phyloP scores from a whole-genome alignment of 2,888 invertebrate species.

The Tipula vernalis region DNA sequence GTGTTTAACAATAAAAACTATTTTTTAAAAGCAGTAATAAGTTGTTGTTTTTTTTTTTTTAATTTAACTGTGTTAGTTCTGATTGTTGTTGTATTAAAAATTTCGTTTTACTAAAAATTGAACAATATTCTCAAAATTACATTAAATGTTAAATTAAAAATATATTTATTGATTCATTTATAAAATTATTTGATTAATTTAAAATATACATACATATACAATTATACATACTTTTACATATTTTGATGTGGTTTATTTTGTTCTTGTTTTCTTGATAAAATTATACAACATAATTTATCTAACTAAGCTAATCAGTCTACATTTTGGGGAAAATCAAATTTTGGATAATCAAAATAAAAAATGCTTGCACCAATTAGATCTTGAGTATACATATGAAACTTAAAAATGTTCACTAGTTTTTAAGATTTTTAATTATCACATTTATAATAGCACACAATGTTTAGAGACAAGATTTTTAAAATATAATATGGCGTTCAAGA shows the following conservation, averaged over 20 bases:
- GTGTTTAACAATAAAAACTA: too few species aligned
- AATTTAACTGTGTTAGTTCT: too few species aligned
- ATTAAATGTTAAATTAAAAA: neutral
- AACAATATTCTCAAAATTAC: too few species aligned
- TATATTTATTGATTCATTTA: neutral
- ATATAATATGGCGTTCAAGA: neutral
- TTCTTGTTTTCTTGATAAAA: neutral
- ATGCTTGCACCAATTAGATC: neutral
- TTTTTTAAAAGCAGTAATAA: too few species aligned
- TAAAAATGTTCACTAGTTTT: neutral
- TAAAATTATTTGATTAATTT: neutral
- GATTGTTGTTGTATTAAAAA: too few species aligned
- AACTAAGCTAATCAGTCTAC: conserved; percentile 4
- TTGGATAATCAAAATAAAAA: neutral
- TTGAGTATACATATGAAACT: neutral
- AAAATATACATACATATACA: neutral
- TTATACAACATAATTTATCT: neutral
- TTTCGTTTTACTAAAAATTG: too few species aligned
- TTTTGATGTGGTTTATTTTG: neutral
- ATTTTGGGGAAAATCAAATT: neutral
- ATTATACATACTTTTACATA: neutral
- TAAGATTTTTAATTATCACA: neutral
- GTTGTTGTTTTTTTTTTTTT: too few species aligned
- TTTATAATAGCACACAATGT: neutral
- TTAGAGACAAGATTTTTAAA: neutral